These are phyloP conservation scores for Maniola hyperantus DNA, from an alignment of 2,888 invertebrate species.

Conservation along the genomic window DNA sequence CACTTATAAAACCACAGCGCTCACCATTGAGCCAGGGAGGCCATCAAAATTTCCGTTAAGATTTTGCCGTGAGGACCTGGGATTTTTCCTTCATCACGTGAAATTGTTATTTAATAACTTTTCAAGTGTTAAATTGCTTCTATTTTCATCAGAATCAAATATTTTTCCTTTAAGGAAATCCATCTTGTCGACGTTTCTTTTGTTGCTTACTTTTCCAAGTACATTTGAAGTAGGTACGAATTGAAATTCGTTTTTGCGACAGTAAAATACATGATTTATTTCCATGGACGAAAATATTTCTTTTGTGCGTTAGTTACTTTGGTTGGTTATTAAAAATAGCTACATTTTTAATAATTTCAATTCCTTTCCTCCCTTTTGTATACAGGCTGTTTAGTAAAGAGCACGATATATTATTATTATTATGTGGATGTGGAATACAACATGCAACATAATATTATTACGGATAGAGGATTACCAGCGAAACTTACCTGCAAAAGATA, in stretches of 20 bases:
- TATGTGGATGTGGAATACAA: no score
- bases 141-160: constrained; percentile 3
- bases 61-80: no score
- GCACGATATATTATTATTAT: no score
- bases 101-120: not conserved
- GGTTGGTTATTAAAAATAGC: not conserved
- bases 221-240: constrained; percentile 9
- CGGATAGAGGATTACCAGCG: no score
- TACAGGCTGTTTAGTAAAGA: no score
- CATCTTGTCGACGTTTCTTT: constrained; percentile 14
- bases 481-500: no score
- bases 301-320: not conserved
- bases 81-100: not conserved
- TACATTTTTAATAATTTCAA: no score
- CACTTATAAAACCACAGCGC: no score
- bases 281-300: not conserved
- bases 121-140: not conserved
- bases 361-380: no score
- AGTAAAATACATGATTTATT: constrained; percentile 1
- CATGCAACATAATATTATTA: no score
- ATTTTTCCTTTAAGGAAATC: constrained; percentile 7
- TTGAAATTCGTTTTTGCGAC: constrained; percentile 8
- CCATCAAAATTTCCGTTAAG: no score
- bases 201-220: constrained; percentile 14
- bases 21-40: no score